Conservation (phyloP, 2,797 vertebrate species). For the Pachyuromys duprasi region DNA sequence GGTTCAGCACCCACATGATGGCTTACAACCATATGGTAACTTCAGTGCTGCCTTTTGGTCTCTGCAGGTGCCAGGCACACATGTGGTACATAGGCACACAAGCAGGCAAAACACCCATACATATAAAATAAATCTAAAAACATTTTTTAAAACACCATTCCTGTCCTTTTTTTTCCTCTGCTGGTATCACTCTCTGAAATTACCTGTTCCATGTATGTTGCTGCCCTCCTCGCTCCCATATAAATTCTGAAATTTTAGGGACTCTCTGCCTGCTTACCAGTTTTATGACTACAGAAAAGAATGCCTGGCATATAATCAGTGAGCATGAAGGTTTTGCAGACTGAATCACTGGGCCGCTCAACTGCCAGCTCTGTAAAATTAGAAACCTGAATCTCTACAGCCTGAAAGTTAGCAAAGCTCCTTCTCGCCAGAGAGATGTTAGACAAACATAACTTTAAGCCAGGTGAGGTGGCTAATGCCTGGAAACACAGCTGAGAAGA, state of each 20-base stretch:
- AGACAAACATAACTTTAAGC: not conserved
- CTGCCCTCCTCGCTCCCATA: not conserved
- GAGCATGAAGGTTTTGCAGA: not conserved
- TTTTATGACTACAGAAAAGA: not conserved
- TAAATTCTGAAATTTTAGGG: not conserved
- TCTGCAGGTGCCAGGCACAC: not conserved
- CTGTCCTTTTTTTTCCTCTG: not conserved
- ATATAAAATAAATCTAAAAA: not conserved
- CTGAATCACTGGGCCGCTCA: conserved; percentile 13
- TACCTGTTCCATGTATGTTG: not conserved
- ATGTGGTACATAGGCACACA: not conserved
- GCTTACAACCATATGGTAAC: not conserved
- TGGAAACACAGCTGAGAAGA: not conserved
- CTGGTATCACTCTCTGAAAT: not conserved
- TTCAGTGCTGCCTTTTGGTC: not conserved
- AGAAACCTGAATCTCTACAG: not conserved
- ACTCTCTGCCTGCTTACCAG: not conserved
- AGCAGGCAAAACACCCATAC: not conserved
- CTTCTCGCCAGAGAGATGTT: not conserved
- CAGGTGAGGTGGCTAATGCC: not conserved
- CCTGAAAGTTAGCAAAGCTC: conserved; percentile 47
- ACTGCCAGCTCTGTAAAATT: not conserved
- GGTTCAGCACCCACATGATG: not conserved
- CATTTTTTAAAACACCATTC: not conserved
- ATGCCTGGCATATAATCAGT: not conserved